Evolutionary conservation across 2,113 vertebrate species (phyloP), one percentile per base, ranked within the genome.

Genomic region (Notarius quadriscutis): DNA sequence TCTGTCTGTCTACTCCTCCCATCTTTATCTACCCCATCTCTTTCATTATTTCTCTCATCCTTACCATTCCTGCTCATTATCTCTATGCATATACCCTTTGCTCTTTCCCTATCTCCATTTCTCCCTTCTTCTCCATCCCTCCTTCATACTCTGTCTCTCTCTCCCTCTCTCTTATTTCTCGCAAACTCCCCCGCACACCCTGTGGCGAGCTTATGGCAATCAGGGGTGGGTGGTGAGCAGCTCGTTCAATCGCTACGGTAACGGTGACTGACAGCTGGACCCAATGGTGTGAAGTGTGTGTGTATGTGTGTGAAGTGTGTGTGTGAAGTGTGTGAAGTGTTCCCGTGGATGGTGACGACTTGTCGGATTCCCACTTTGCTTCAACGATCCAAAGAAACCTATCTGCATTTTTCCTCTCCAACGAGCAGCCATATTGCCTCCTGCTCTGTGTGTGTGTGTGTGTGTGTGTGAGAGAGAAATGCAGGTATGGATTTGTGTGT

Each of bases 201-300:
- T 92, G 89, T 86, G 91, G 91, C 75, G 92, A 93, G 92, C 91
- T 92, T 92, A 91, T 94, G 92, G 91, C 89, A 91, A 92, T 92
- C 92, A 92, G 78, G 89, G 90, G 92, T 93, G 93, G 93, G 93
- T 92, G 93, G 92, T 90, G 92, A 94, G 93, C 91, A 92, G 92
- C 90, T 92, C 91, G 92, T 91, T 90, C 89, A 90, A 88, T 94
- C 88, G 93, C 92, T 93, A 92, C 90, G 92, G 92, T 92, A 93
- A 79, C 72, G 84, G 84, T 85, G 75, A 60, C 34, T 89, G 89
- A 81, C n/a, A 75, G 60, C 15, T 81, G 60, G 77, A 83, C 86
- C 71, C 67, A 65, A 80, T 77, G 78, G 87, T 88, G 87, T 78
- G 87, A 83, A 82, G 30, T 30, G 30, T 30, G 30, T 85, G 69